Conservation (phyloP, 2,113 vertebrate species). For the Eublepharis macularius region DNA sequence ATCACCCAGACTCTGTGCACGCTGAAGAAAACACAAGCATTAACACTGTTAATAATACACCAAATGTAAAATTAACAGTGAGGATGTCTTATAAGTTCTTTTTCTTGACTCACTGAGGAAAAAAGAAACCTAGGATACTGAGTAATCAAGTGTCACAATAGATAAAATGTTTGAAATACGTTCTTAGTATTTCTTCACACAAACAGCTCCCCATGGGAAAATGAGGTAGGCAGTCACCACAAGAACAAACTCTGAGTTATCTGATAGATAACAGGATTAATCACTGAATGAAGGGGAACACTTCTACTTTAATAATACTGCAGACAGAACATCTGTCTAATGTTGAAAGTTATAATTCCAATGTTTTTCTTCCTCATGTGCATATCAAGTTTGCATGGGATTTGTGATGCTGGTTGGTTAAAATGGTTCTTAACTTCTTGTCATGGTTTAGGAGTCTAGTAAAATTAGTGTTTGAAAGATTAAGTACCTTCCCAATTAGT, state of each 20-base stretch:
- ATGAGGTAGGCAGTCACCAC: background rate
- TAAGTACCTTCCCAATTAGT: background rate
- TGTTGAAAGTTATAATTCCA: background rate
- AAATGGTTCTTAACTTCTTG: background rate
- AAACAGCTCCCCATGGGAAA: background rate
- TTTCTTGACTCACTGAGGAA: no score
- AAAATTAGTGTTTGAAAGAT: background rate
- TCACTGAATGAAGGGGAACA: background rate
- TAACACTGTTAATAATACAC: no score
- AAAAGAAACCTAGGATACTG: no score
- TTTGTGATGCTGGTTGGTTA: background rate
- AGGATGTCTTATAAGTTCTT: no score
- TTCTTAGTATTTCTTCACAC: background rate
- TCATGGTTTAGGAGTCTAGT: background rate
- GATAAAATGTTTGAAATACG: no score
- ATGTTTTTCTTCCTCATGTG: background rate
- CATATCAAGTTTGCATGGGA: background rate
- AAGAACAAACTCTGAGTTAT: background rate
- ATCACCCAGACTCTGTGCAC: no score
- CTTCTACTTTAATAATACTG: background rate
- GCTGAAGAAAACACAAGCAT: no score
- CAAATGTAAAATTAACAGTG: no score
- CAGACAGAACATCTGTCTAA: background rate
- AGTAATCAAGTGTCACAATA: no score
- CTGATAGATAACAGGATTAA: background rate